Evolutionary conservation across 2,113 vertebrate species (phyloP).

Genomic region (Sminthopsis crassicaudata): DNA sequence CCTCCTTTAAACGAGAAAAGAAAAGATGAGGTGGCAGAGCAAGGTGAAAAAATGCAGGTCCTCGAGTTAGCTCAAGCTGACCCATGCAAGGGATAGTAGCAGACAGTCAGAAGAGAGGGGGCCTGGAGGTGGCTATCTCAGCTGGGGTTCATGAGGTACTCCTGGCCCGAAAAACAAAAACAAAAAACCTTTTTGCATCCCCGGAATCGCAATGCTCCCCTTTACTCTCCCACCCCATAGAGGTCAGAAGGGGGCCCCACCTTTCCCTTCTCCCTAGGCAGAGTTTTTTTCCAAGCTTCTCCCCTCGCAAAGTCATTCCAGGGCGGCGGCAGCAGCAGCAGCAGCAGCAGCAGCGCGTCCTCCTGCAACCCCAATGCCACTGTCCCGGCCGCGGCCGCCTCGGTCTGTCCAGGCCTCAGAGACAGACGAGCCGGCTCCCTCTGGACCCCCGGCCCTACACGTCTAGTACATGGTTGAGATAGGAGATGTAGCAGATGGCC

Average conservation of each 20-base stretch:
- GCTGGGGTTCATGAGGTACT: neutral
- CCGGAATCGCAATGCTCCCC: neutral
- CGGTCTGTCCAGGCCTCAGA: neutral
- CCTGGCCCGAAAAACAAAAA: constrained; percentile 3
- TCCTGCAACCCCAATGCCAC: neutral
- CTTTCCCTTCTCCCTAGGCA: neutral
- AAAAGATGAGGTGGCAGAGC: constrained; percentile 12
- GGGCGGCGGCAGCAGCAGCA: constrained; percentile 49
- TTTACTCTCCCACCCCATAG: constrained; percentile 28
- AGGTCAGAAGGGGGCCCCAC: neutral
- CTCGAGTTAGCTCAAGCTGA: constrained; percentile 57
- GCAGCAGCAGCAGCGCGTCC: constrained; percentile 67
- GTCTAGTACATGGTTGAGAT: constrained; percentile 92
- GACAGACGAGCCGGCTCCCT: constrained; percentile 2
- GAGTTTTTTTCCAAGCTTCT: neutral
- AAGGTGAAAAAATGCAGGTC: constrained; percentile 4
- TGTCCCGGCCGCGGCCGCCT: constrained; percentile 69
- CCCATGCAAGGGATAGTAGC: constrained; percentile 2
- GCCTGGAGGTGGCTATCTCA: neutral
- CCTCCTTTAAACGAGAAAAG: constrained; percentile 32
- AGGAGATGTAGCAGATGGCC: constrained; percentile 93
- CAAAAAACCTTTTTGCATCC: neutral
- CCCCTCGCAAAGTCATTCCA: neutral
- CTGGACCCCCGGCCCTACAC: constrained; percentile 80
- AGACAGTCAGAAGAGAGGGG: neutral